These are phyloP conservation scores for Eristalis arbustorum DNA, from an alignment of 2,888 invertebrate species.

Conservation along the genomic window DNA sequence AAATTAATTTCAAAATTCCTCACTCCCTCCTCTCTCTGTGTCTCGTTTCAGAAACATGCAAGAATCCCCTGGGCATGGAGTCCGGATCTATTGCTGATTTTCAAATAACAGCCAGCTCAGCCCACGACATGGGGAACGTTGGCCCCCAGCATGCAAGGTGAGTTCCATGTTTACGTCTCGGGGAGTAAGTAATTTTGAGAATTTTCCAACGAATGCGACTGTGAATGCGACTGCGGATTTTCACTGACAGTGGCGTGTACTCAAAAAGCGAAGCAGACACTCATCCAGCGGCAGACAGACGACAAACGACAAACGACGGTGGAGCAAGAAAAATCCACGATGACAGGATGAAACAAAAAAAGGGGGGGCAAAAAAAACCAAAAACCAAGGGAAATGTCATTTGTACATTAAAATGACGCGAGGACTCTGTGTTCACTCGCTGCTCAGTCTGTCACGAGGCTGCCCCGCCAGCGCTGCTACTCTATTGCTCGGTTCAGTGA, in stretches of 20 bases:
- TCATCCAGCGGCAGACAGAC: constrained; percentile 44
- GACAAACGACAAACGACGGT: constrained; percentile 5
- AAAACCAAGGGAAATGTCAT: constrained; percentile 46
- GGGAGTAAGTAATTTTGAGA: constrained; percentile 64
- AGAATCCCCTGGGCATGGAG: constrained; percentile 89
- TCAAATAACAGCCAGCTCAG: constrained; percentile 89
- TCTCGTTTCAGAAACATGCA: constrained; percentile 84
- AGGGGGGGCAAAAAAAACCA: too few relatives aligned
- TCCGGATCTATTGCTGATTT: constrained; percentile 88
- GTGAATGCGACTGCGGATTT: constrained; percentile 17
- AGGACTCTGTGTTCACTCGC: constrained; percentile 20
- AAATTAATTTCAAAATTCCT: constrained; percentile 68
- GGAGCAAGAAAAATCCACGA: constrained; percentile 47
- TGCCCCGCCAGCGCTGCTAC: too few relatives aligned
- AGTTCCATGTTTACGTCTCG: constrained; percentile 73
- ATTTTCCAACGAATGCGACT: constrained; percentile 21
- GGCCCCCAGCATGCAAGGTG: constrained; percentile 92
- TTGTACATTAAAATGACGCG: constrained; percentile 53
- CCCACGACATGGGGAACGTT: constrained; percentile 89
- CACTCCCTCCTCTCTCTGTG: background rate
- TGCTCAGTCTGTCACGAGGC: background rate
- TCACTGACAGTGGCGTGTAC: constrained; percentile 36
- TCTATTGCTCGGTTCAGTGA: background rate
- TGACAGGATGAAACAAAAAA: constrained; percentile 52
- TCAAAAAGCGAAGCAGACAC: constrained; percentile 58